Percentiles rank a stretch among this genome's conserved stretches.
Conservation (phyloP, 2,888 invertebrate species). For the Meganola albula region DNA sequence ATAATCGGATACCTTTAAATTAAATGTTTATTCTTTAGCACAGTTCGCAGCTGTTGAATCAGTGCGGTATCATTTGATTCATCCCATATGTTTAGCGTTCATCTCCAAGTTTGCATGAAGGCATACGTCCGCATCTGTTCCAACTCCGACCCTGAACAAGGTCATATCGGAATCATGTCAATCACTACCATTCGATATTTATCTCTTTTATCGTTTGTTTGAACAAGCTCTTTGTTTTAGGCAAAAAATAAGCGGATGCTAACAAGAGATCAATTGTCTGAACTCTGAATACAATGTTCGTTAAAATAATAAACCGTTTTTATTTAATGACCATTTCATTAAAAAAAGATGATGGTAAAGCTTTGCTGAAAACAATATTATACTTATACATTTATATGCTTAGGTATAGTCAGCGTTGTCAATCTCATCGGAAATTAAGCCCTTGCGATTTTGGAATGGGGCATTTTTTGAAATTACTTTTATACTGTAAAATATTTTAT, state of each 20-base stretch:
- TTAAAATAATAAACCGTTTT: background rate
- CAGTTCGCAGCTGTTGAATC: slow-evolving; percentile 18
- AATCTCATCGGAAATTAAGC: too few relatives aligned
- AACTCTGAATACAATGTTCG: slow-evolving; percentile 23
- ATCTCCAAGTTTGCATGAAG: slow-evolving; percentile 34
- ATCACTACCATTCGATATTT: slow-evolving; percentile 17
- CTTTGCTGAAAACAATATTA: too few relatives aligned
- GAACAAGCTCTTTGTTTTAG: slow-evolving; percentile 25
- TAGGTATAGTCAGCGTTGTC: too few relatives aligned
- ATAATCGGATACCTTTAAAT: too few relatives aligned
- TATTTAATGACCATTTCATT: too few relatives aligned
- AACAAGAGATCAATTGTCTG: slow-evolving; percentile 21
- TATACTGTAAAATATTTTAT: too few relatives aligned
- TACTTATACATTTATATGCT: too few relatives aligned
- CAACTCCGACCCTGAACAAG: slow-evolving; percentile 32
- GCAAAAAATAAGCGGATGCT: slow-evolving; percentile 16
- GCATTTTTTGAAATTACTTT: too few relatives aligned
- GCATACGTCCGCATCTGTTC: slow-evolving; percentile 20
- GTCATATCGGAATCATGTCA: slow-evolving; percentile 25
- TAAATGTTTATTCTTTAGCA: too few relatives aligned
- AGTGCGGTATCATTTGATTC: slow-evolving; percentile 17
- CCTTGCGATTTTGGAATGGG: too few relatives aligned
- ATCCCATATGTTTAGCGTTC: slow-evolving; percentile 26
- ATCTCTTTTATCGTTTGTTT: slow-evolving; percentile 17
- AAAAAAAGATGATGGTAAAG: too few relatives aligned